These are phyloP conservation scores for cattle (Bos taurus) DNA, from an alignment of 2,113 vertebrate species.

Conservation along the genomic window DNA sequence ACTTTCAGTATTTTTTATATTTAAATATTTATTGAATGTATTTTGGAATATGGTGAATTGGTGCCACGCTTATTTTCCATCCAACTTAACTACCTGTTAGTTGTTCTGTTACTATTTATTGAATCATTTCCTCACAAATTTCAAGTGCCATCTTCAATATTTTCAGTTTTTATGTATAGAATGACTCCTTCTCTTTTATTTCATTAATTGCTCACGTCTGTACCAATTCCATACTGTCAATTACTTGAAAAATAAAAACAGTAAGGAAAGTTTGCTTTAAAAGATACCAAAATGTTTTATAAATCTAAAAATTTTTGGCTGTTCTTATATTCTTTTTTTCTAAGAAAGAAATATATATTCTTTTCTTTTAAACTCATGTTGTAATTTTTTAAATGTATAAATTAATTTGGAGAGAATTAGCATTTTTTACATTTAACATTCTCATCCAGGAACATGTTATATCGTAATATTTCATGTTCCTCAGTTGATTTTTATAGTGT, in stretches of 20 bases:
- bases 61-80: background rate
- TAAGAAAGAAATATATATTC: background rate
- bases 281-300: background rate
- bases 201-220: background rate
- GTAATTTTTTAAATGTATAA: background rate
- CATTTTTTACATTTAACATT: background rate
- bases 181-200: background rate
- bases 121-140: slow-evolving; percentile 2
- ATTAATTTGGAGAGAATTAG: background rate
- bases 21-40: background rate
- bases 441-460: background rate
- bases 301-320: background rate
- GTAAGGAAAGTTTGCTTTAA: background rate
- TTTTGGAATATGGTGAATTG: background rate
- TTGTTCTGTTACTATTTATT: background rate
- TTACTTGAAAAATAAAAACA: background rate
- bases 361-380: background rate
- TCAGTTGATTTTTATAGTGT: background rate
- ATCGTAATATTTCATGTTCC: background rate
- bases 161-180: background rate
- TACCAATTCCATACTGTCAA: background rate
- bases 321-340: background rate
- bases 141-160: background rate
- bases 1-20: background rate
- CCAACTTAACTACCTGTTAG: background rate